Evolutionary conservation across 2,888 invertebrate species (phyloP).

Genomic region (Nomada fucata): DNA sequence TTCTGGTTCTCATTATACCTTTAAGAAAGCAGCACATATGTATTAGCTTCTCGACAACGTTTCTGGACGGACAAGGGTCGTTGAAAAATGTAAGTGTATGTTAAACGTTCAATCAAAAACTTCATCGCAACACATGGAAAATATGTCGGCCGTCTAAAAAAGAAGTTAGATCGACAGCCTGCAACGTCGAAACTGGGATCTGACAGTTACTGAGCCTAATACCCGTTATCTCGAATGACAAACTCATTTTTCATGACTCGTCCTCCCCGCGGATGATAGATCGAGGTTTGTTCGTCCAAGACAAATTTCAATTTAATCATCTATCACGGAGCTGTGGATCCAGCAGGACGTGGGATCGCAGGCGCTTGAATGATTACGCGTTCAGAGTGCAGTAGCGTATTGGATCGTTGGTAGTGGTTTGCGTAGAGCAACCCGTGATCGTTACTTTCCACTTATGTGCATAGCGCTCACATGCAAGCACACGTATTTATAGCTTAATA

Average conservation of each 20-base stretch:
- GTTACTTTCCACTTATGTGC: constrained; percentile 66
- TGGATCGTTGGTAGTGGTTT: constrained; percentile 32
- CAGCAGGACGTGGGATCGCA: constrained; percentile 37
- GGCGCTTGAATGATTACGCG: constrained; percentile 60
- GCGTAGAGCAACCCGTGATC: constrained; percentile 55
- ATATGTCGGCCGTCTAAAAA: constrained; percentile 1
- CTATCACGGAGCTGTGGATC: constrained; percentile 39
- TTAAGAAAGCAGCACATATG: too few relatives aligned
- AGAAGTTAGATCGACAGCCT: constrained; percentile 15
- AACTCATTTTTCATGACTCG: constrained; percentile 60
- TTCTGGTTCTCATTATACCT: too few relatives aligned
- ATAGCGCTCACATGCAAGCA: background rate
- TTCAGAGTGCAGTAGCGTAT: constrained; percentile 44
- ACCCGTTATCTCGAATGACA: constrained; percentile 53
- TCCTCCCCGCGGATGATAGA: constrained; percentile 42
- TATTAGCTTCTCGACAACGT: too few relatives aligned
- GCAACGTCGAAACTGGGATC: constrained; percentile 31
- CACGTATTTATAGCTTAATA: background rate
- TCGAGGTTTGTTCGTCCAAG: constrained; percentile 53
- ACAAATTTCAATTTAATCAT: constrained; percentile 70
- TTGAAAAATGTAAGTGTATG: too few relatives aligned
- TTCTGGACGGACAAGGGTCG: too few relatives aligned
- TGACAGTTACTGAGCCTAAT: constrained; percentile 31
- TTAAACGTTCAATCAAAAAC: too few relatives aligned
- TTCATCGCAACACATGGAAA: background rate